A percentile compares a stretch with the other conserved stretches of the same genome.
phyloP scores from a whole-genome alignment of 1,140 invertebrate genomes.

The Danaus melanippus region DNA sequence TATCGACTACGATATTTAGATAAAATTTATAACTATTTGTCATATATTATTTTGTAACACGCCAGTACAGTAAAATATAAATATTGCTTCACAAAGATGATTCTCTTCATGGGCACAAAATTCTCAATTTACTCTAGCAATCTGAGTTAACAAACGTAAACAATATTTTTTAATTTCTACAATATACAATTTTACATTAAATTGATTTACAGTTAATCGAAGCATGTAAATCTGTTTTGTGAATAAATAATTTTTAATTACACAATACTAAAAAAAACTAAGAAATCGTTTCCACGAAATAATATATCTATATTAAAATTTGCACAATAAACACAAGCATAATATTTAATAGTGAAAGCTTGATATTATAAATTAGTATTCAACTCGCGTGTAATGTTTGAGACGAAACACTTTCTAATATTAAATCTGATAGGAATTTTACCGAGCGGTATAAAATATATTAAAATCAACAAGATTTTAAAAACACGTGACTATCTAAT shows the following conservation, averaged over 20 bases:
- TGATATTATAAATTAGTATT: constrained; percentile 29
- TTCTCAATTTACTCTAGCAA: constrained; percentile 61
- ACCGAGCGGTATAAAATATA: constrained; percentile 16
- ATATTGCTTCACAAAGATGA: constrained; percentile 30
- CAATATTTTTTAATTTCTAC: constrained; percentile 57
- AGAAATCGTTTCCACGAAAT: constrained; percentile 32
- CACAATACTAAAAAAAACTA: constrained; percentile 40
- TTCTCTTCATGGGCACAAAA: constrained; percentile 50
- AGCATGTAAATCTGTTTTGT: constrained; percentile 48
- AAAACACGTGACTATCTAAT: constrained; percentile 22
- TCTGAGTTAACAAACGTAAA: constrained; percentile 59
- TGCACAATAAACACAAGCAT: constrained; percentile 51
- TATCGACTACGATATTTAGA: constrained; percentile 43
- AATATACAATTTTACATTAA: constrained; percentile 50
- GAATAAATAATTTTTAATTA: constrained; percentile 41
- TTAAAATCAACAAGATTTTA: constrained; percentile 20
- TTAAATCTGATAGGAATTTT: constrained; percentile 10
- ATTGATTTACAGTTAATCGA: constrained; percentile 55
- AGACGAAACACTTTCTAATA: constrained; percentile 26
- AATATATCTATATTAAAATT: constrained; percentile 38
- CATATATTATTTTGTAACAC: constrained; percentile 29
- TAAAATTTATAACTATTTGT: constrained; percentile 34
- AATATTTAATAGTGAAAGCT: constrained; percentile 47
- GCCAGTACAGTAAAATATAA: constrained; percentile 23
- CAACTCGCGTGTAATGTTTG: constrained; percentile 42